A percentile compares a stretch with the other conserved stretches of the same genome.
Conservation (phyloP, 2,113 vertebrate species). For the Prionailurus bengalensis region DNA sequence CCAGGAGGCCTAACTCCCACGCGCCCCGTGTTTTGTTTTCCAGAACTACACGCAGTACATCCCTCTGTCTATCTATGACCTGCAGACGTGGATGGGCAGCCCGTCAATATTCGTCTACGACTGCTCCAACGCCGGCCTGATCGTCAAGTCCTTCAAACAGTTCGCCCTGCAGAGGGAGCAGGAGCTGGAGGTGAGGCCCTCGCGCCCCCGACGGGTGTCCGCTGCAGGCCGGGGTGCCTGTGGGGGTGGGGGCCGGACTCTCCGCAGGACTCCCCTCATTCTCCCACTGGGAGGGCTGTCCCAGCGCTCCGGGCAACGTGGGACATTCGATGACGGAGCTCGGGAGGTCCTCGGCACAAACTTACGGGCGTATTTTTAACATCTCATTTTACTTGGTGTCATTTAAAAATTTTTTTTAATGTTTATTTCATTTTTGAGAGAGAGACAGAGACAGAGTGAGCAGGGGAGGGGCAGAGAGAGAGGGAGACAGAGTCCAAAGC, state of each 20-base stretch:
- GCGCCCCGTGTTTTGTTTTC: neutral
- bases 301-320: fast-evolving
- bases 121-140: slow-evolving; percentile 98
- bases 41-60: slow-evolving; percentile 99
- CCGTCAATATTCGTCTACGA: slow-evolving; percentile 99
- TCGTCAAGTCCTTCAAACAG: slow-evolving; percentile 99
- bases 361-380: slow-evolving; percentile 34
- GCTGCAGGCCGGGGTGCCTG: fast-evolving
- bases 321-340: neutral
- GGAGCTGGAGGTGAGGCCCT: slow-evolving; percentile 95
- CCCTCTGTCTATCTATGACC: slow-evolving; percentile 98
- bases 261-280: neutral
- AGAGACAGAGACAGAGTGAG: no score
- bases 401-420: neutral
- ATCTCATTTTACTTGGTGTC: slow-evolving; percentile 7
- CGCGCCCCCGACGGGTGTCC: neutral
- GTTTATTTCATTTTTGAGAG: no score
- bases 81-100: slow-evolving; percentile 99
- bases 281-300: no score
- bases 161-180: slow-evolving; percentile 98
- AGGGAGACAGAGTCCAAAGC: no score
- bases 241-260: neutral
- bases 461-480: no score
- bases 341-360: neutral
- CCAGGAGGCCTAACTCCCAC: neutral